Percentiles rank a stretch among this genome's conserved stretches.
phyloP scores from a whole-genome alignment of 2,113 vertebrate species.

The Erythrocercus mccallii region DNA sequence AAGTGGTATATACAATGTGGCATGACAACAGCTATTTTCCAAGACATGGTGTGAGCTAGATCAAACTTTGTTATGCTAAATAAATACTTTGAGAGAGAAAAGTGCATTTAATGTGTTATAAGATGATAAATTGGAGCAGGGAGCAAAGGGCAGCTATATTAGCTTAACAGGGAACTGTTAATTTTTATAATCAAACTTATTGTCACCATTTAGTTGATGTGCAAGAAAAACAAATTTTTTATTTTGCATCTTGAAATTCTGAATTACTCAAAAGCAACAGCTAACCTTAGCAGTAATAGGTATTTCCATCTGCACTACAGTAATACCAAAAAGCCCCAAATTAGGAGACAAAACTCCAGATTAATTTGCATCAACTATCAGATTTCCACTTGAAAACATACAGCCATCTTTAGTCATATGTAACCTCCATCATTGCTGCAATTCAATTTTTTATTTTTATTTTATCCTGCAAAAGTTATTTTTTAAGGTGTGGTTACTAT shows the following conservation, averaged over 20 bases:
- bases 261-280: neutral
- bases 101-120: neutral
- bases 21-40: neutral
- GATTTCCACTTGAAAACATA: rapidly evolving
- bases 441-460: neutral
- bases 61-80: neutral
- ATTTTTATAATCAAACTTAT: neutral
- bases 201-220: neutral
- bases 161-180: neutral
- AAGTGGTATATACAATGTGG: too few relatives aligned
- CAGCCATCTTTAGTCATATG: neutral
- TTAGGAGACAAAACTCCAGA: neutral
- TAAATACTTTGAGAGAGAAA: neutral
- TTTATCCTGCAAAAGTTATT: neutral
- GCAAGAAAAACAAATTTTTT: neutral
- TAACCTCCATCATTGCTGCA: neutral
- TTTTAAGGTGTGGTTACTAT: neutral
- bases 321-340: neutral
- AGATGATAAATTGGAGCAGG: neutral
- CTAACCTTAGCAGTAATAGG: neutral
- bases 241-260: neutral
- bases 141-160: neutral
- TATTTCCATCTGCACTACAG: neutral
- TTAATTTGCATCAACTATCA: neutral
- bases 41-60: neutral